Evolutionary conservation across 2,888 invertebrate species (phyloP), one percentile per base, ranked within the genome.

Genomic region (Chrysodeixis includens): DNA sequence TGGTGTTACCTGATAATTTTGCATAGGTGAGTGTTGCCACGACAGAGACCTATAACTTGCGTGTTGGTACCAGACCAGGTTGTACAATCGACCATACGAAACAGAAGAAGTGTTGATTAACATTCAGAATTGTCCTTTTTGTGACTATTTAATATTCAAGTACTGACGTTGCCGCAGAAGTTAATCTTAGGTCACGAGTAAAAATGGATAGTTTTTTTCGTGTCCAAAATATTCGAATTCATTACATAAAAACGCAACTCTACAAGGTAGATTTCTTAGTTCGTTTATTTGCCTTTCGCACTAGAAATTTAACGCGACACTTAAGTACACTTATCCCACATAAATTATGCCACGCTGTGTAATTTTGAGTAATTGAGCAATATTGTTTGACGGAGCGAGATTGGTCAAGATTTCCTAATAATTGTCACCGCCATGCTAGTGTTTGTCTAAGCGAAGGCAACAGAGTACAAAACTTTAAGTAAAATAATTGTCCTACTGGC

Each of bases 351-450:
- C 66, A 60, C 69, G 65, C 62, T 72, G 63, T 79, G 76, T 77
- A 69, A 75, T 78, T 77, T 75, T 46, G 56, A 66, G 55, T 62
- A 59, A 70, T 78, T 78, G 69, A 26, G 67, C 32, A 78, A 79
- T 57, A 59, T 59, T 44, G 53, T 52, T 32, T 60, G 22, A 67
- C 55, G 32, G 62, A 35, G 53, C 35, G 61, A 54, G 70, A 71
- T 71, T 56, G 62, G 67, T 63, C 66, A 66, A 58, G 56, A 62
- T 78, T 77, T 66, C 75, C 35, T 49, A 74, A 76, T 71, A 60
- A 71, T 66, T 64, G 66, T 66, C 75, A 66, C 64, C 61, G 54
- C 40, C 49, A 44, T 71, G 68, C 71, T 30, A n/a, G 30, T 32
- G 77, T 62, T 49, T 49, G 46, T 10, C 18, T 1, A 49, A 20